Percentiles rank a stretch among this genome's conserved stretches.
phyloP scores from a whole-genome alignment of 2,797 vertebrate species.

The Muscicapa comitata region DNA sequence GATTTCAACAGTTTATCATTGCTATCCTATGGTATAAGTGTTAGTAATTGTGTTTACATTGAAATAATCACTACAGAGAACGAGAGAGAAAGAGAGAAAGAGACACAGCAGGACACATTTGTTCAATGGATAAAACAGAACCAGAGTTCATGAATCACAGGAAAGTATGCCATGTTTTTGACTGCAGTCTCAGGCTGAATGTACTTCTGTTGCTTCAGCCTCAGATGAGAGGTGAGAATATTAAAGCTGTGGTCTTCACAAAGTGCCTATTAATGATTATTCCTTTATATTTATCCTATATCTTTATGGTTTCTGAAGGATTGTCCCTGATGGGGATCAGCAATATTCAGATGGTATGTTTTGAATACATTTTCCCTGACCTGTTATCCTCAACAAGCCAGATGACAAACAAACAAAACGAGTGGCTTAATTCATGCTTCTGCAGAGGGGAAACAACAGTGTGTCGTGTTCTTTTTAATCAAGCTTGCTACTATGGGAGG shows the following conservation, averaged over 20 bases:
- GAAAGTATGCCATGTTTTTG: conserved; percentile 24
- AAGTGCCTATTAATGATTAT: conserved; percentile 54
- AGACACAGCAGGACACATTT: neutral
- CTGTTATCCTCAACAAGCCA: conserved; percentile 65
- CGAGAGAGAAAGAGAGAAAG: neutral
- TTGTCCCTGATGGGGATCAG: conserved; percentile 68
- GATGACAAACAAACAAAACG: conserved; percentile 73
- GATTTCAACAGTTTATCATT: conserved; percentile 47
- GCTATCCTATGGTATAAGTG: conserved; percentile 1
- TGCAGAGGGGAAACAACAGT: conserved; percentile 63
- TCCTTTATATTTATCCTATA: conserved; percentile 26
- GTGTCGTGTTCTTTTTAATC: conserved; percentile 70
- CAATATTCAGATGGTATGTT: conserved; percentile 61
- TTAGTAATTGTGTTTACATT: conserved; percentile 29
- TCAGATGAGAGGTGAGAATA: conserved; percentile 61
- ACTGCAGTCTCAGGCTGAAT: conserved; percentile 47
- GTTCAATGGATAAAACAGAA: conserved; percentile 48
- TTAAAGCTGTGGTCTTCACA: conserved; percentile 82
- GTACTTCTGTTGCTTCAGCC: conserved; percentile 39
- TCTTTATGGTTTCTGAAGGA: conserved; percentile 51
- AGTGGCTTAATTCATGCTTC: conserved; percentile 75
- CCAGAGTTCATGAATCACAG: conserved; percentile 41
- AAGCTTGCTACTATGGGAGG: conserved; percentile 72
- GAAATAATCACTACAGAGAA: conserved; percentile 44
- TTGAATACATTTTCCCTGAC: conserved; percentile 62